Evolutionary conservation across 1,140 invertebrate genomes (phyloP).

Genomic region (Halyomorpha halys): DNA sequence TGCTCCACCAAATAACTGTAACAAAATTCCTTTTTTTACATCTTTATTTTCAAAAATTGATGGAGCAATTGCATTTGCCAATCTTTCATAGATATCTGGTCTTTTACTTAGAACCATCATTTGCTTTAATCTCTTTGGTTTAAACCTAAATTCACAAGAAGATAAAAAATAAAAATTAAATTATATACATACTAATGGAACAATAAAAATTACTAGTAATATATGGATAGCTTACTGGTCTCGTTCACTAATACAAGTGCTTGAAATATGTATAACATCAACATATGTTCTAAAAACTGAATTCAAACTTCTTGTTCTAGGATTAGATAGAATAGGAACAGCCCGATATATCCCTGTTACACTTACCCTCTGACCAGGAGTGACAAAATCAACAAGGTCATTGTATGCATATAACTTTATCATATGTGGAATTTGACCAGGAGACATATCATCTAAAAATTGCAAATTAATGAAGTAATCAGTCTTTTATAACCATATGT

Average conservation of each 20-base stretch:
- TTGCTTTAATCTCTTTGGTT: conserved; percentile 75
- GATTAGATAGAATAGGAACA: conserved; percentile 76
- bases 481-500: too few relatives aligned
- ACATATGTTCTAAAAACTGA: conserved; percentile 92
- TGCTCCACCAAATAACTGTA: conserved; percentile 94
- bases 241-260: conserved; percentile 72
- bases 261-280: conserved; percentile 93
- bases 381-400: conserved; percentile 87
- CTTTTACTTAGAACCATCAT: conserved; percentile 72
- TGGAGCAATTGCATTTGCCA: conserved; percentile 87
- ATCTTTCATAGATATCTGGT: conserved; percentile 84
- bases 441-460: conserved; percentile 96
- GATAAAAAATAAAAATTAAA: conserved; percentile 10
- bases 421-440: conserved; percentile 94
- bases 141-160: conserved; percentile 43
- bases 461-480: too few relatives aligned
- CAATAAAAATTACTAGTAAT: neutral
- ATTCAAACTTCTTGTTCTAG: conserved; percentile 68
- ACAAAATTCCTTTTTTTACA: conserved; percentile 95
- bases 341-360: conserved; percentile 95
- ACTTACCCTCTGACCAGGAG: conserved; percentile 87
- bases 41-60: conserved; percentile 99
- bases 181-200: neutral
- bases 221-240: conserved; percentile 36
- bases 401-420: conserved; percentile 86